Percentiles rank a stretch among this genome's conserved stretches.
These are phyloP conservation scores for Litoditis marina DNA, from an alignment of 2,888 invertebrate species.

Conservation along the genomic window DNA sequence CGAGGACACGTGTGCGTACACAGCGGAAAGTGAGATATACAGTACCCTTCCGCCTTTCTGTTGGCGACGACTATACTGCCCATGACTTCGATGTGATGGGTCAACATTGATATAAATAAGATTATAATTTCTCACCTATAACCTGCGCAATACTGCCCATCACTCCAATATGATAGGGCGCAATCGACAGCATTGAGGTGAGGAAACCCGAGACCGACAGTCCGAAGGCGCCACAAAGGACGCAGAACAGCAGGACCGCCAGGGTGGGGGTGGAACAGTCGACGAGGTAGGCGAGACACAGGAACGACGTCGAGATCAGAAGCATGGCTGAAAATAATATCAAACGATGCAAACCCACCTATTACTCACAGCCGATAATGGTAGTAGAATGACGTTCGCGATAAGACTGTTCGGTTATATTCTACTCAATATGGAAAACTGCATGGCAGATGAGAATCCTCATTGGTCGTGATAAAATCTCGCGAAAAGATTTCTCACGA, in stretches of 20 bases:
- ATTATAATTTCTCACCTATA: constrained; percentile 19
- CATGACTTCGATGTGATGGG: no score
- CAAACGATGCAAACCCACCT: no score
- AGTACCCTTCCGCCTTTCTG: background rate
- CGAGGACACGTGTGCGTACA: no score
- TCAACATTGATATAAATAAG: background rate
- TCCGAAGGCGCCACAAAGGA: constrained; percentile 36
- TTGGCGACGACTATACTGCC: no score
- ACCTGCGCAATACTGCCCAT: constrained; percentile 42
- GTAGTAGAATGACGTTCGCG: no score
- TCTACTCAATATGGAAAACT: no score
- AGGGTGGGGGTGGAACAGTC: constrained; percentile 22
- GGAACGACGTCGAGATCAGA: constrained; percentile 1
- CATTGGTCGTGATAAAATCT: no score
- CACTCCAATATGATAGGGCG: constrained; percentile 49
- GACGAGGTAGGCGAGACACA: constrained; percentile 11
- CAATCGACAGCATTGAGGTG: constrained; percentile 47
- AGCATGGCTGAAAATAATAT: constrained; percentile 5
- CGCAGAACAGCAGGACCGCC: constrained; percentile 23
- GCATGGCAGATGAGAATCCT: no score
- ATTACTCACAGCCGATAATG: no score
- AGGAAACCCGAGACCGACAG: constrained; percentile 52
- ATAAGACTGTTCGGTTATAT: no score
- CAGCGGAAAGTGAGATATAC: background rate
- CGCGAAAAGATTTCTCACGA: no score